Percentiles rank a stretch among this genome's conserved stretches.
These are phyloP conservation scores for Plectropomus leopardus DNA, from an alignment of 2,113 vertebrate species.

Conservation along the genomic window DNA sequence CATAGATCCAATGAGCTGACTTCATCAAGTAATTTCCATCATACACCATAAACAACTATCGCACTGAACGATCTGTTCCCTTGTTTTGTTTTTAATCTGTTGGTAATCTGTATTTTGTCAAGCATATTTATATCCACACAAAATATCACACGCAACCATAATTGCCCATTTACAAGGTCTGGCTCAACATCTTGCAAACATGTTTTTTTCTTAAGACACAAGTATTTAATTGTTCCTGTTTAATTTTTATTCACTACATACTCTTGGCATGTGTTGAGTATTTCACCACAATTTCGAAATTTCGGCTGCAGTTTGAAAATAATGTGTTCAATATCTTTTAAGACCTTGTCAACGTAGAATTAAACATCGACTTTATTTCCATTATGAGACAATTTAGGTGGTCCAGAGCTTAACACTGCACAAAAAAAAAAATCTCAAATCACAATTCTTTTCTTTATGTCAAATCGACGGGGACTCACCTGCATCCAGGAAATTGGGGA, in stretches of 20 bases:
- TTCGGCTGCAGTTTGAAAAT: conserved; percentile 13
- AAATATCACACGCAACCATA: neutral
- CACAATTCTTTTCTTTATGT: neutral
- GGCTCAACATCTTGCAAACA: neutral
- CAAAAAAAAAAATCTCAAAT: neutral
- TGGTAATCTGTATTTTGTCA: conserved; percentile 13
- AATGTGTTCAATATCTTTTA: conserved; percentile 26
- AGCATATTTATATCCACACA: conserved; percentile 9
- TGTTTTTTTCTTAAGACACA: neutral
- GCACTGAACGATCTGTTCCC: neutral
- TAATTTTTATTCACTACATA: neutral
- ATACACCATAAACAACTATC: neutral
- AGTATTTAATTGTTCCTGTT: neutral
- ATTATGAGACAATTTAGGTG: conserved; percentile 14
- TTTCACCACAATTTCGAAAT: neutral
- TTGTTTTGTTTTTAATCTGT: conserved; percentile 1
- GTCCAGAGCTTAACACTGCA: neutral
- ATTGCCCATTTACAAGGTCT: neutral
- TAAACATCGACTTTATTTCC: conserved; percentile 2
- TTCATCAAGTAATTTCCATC: no score
- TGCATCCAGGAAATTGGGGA: conserved; percentile 92
- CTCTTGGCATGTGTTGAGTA: neutral
- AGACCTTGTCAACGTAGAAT: conserved; percentile 23
- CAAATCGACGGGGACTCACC: conserved; percentile 83
- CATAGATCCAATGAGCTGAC: no score